Evolutionary conservation across 2,113 vertebrate species (phyloP).

Genomic region (Leptocoma aspasia): DNA sequence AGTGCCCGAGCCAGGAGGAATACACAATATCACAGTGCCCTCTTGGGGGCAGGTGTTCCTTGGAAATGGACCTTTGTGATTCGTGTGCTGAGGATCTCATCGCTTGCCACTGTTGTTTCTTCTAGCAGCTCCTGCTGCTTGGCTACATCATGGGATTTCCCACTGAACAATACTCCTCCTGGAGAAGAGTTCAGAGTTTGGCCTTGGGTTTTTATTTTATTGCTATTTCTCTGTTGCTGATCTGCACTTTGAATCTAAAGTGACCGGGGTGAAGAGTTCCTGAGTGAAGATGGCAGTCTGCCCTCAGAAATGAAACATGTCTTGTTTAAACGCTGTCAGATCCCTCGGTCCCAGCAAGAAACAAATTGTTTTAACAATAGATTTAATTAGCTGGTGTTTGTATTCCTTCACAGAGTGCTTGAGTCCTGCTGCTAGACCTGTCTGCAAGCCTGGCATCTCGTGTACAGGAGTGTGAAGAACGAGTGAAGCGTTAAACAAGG

Average conservation of each 20-base stretch:
- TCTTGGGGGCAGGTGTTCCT: slow-evolving; percentile 39
- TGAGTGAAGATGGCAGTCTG: slow-evolving; percentile 7
- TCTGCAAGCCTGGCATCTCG: background rate
- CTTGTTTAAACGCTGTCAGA: background rate
- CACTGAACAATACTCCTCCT: background rate
- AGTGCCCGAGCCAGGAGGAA: background rate
- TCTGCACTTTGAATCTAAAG: background rate
- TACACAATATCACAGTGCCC: slow-evolving; percentile 16
- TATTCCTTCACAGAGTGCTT: slow-evolving; percentile 25
- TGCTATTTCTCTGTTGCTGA: background rate
- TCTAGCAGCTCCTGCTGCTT: background rate
- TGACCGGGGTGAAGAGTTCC: background rate
- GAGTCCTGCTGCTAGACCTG: slow-evolving; percentile 44
- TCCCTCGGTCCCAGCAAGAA: slow-evolving; percentile 21
- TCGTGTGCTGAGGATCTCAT: background rate
- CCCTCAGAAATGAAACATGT: slow-evolving; percentile 38
- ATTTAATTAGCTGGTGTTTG: slow-evolving; percentile 63
- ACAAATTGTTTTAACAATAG: slow-evolving; percentile 63
- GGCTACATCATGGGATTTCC: background rate
- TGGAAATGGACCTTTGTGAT: background rate
- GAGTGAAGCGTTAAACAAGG: slow-evolving; percentile 3
- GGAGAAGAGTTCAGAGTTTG: background rate
- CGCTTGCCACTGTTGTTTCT: rapidly evolving
- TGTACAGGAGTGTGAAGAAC: slow-evolving; percentile 19
- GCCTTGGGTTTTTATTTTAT: background rate